Base-by-base conservation (phyloP, 1,140 invertebrate genomes). In the Drosophila athabasca region DNA sequence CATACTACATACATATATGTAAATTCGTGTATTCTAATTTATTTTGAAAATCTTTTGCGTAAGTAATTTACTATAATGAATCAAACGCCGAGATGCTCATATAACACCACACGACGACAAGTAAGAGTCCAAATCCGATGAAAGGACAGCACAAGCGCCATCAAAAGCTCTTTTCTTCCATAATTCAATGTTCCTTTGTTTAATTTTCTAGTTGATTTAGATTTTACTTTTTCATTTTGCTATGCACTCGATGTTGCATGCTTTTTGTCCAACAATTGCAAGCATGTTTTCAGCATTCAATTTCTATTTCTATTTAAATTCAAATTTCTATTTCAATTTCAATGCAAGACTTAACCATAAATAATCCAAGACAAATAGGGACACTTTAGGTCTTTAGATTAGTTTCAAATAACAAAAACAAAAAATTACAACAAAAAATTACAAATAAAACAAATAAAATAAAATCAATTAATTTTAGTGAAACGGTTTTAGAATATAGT, bases 21-120 rank as follows among this genome's bases (percentile, higher is more conserved):
- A 39, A 39, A 39, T 39, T 22, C n/a, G 22, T 39, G 1, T 22
- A 13, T 44, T 43, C 24, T 24, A 22, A 44, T 26, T 41, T 41
- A 55, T n/a, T 29, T 57, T 24, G 15, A 22, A 44, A 45, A n/a
- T 57, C 24, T 43, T 24, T n/a, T 45, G 41, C 66, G 76, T 78
- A 78, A 78, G 76, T 78, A 78, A 78, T 78, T 66, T 78, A 74
- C 64, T 77, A 70, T 70, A 76, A 71, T 41, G 67, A 75, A 66
- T 76, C 72, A 39, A 76, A 60, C 53, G 53, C 61, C 61, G 76
- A 78, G 61, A 67, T 76, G 50, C 76, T 78, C 45, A 78, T 78
- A 55, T 78, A 76, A 54, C 60, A 43, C 64, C 19, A 45, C 22
- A 57, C 50, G 61, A 50, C 49, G 41, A 60, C 75, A 76, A 78